A percentile compares a stretch with the other conserved stretches of the same genome.
Conservation (phyloP, 2,113 vertebrate genomes). For the Phocoena phocoena region DNA sequence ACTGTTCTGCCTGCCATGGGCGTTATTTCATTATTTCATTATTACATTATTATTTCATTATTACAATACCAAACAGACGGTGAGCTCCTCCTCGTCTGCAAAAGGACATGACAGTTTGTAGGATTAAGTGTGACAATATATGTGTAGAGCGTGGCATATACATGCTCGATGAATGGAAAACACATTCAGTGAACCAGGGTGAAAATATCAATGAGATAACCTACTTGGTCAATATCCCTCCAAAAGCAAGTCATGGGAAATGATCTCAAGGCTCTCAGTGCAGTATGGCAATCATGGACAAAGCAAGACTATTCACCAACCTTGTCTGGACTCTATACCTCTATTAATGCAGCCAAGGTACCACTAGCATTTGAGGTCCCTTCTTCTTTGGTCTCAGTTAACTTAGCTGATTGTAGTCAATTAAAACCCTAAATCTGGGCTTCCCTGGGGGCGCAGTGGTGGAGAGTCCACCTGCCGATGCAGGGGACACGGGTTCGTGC, state of each 20-base stretch:
- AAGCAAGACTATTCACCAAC: background rate
- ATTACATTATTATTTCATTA: background rate
- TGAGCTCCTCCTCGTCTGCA: background rate
- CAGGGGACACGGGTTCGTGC: too few relatives aligned
- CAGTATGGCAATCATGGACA: rapidly evolving
- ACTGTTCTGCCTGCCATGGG: background rate
- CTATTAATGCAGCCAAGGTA: background rate
- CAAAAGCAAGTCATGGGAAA: background rate
- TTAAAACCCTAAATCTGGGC: background rate
- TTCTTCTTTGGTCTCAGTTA: background rate
- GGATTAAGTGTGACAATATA: background rate
- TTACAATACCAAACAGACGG: background rate
- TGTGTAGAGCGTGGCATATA: background rate
- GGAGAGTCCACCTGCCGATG: too few relatives aligned
- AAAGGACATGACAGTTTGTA: background rate
- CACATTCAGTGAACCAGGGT: background rate
- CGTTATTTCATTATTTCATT: background rate
- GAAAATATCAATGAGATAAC: background rate
- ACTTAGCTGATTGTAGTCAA: background rate
- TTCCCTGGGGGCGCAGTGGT: too few relatives aligned
- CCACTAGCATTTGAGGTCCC: background rate
- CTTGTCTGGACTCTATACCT: background rate
- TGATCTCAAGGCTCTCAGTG: background rate
- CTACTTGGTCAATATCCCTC: background rate
- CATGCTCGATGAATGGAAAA: background rate